Percentiles rank a stretch among this genome's conserved stretches.
Conservation (phyloP, 2,797 vertebrate genomes). For the Hyperoplus lanceolatus region DNA sequence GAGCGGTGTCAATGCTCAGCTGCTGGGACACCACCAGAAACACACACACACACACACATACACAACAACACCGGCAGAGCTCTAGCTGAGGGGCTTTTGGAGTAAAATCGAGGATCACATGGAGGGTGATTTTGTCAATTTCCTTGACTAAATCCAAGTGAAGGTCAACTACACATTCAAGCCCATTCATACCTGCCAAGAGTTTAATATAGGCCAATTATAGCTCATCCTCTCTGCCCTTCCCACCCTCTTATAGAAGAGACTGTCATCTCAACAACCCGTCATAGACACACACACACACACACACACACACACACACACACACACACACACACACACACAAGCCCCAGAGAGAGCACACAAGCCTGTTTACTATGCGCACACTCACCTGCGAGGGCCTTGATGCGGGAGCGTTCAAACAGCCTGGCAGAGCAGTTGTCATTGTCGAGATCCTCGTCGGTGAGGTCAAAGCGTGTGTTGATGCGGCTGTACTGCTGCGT, state of each 20-base stretch:
- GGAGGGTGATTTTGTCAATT: not conserved
- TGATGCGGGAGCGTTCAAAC: slow-evolving; percentile 98
- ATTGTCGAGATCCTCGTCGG: slow-evolving; percentile 94
- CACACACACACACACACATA: slow-evolving; percentile 22
- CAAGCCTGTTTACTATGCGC: slow-evolving; percentile 50
- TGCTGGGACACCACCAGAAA: slow-evolving; percentile 48
- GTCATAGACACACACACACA: not conserved
- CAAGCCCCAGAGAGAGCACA: slow-evolving; percentile 17
- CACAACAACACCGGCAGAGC: slow-evolving; percentile 30
- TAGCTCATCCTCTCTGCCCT: slow-evolving; percentile 37
- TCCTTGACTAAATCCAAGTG: slow-evolving; percentile 4
- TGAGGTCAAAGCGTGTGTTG: slow-evolving; percentile 92
- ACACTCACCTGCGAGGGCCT: slow-evolving; percentile 94
- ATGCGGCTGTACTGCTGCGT: slow-evolving; percentile 94
- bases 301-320: too few species aligned
- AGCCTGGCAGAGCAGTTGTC: slow-evolving; percentile 96
- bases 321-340: not conserved
- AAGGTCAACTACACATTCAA: slow-evolving; percentile 34
- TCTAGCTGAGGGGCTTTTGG: slow-evolving; percentile 9
- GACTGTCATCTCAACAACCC: slow-evolving; percentile 43
- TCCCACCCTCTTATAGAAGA: slow-evolving; percentile 36
- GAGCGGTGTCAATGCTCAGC: slow-evolving; percentile 69
- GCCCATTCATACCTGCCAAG: slow-evolving; percentile 14
- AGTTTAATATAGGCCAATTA: slow-evolving; percentile 38
- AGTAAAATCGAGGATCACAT: slow-evolving; percentile 24